Percentiles rank a stretch among this genome's conserved stretches.
Conservation (phyloP, 2,797 vertebrate genomes). For the Hydrophis major region DNA sequence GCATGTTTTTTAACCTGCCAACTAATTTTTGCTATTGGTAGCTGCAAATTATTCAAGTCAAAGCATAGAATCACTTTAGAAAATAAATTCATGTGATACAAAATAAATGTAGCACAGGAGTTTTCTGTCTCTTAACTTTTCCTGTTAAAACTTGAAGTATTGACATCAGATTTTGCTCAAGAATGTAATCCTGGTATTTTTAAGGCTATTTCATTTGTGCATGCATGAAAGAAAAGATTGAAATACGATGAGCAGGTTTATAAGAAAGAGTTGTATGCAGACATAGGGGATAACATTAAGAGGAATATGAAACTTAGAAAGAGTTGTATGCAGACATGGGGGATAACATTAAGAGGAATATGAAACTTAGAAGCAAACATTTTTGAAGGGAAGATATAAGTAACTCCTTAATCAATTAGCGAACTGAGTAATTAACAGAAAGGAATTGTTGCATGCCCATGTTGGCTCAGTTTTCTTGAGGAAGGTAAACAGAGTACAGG, state of each 20-base stretch:
- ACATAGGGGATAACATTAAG: neutral
- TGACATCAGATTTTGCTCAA: neutral
- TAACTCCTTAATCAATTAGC: neutral
- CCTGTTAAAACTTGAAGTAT: neutral
- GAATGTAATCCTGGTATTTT: neutral
- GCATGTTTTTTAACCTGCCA: neutral
- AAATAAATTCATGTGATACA: neutral
- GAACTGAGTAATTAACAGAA: constrained; percentile 2
- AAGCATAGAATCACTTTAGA: neutral
- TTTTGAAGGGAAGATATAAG: neutral
- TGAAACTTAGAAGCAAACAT: neutral
- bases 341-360: neutral
- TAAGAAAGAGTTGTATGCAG: neutral
- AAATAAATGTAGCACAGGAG: neutral
- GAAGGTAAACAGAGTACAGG: neutral
- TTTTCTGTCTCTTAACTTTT: neutral
- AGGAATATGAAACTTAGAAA: neutral
- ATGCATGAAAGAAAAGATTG: neutral
- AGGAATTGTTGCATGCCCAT: neutral
- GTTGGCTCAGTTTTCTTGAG: neutral
- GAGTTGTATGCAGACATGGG: neutral
- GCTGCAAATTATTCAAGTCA: neutral
- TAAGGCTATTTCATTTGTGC: neutral
- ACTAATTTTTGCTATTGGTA: neutral
- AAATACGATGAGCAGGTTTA: neutral